Base-by-base conservation (phyloP, 2,113 vertebrate species). In the Rhineura floridana region DNA sequence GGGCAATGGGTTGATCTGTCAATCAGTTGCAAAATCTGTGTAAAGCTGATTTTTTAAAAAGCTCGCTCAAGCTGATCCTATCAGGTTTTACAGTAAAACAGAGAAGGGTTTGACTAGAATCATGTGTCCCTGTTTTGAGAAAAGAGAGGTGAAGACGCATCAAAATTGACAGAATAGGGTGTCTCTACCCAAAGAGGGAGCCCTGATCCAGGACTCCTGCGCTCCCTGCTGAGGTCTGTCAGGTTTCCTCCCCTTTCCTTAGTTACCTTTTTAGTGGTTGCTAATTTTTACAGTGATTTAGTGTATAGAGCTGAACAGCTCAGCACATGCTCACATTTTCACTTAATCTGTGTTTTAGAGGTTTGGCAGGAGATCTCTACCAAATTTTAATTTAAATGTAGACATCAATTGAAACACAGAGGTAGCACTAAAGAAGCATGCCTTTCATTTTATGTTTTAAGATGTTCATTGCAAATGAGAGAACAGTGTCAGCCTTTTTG, bases 381-480 rank as follows among this genome's bases (percentile, higher is more conserved):
- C 50, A 55, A 80, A 46, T 48, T 52, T 52, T 52, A 84, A 50
- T 39, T 72, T 36, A 36, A 50, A 39, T 55, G 3, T 17, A 83
- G 63, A 33, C 12, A 28, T 70, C 10, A 9, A 12, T 36, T 72
- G 4, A 84, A 52, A 28, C 48, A 46, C 15, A 36, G n/a, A 72
- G 23, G 23, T 39, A n/a, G 39, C n/a, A 28, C 70, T 72, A 39
- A 55, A 73, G n/a, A 23, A 69, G 9, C 33, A 46, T 65, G n/a
- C 30, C 28, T 55, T 80, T 63, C 25, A n/a, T 50, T 25, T 77
- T 46, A 23, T n/a, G n/a, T n/a, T n/a, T n/a, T n/a, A 42, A 42
- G 21, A 44, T 36, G 19, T 44, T 83, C 72, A 81, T 23, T 90
- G 73, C 25, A 12, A 85, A 90, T 89, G 84, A 81, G 48, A 3